Conservation (phyloP, 2,113 vertebrate species). For the Globicephala melas region DNA sequence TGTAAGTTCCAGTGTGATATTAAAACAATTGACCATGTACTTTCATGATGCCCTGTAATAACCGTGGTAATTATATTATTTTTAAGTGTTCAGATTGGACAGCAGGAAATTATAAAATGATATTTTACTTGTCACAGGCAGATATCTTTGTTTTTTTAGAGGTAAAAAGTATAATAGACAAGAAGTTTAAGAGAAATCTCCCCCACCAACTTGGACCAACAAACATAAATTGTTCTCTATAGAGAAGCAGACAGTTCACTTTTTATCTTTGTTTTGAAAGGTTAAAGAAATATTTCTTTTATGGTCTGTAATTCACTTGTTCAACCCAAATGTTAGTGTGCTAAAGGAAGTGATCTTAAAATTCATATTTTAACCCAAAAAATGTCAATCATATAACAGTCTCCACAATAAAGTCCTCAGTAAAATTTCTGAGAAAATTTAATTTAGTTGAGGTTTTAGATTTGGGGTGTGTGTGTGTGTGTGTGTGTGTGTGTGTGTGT, state of each 20-base stretch:
- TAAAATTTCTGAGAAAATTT: not conserved
- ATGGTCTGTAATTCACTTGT: not conserved
- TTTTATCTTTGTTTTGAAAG: not conserved
- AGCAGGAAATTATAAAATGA: not conserved
- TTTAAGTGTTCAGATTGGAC: not conserved
- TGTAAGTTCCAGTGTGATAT: not conserved
- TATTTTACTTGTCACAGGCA: not conserved
- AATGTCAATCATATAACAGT: slow-evolving; percentile 4
- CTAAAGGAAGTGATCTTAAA: not conserved
- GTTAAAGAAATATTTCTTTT: slow-evolving; percentile 21
- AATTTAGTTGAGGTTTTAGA: not conserved
- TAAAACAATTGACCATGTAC: not conserved
- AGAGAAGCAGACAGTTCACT: not conserved
- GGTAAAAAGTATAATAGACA: not conserved
- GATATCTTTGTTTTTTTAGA: not conserved
- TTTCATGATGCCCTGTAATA: not conserved
- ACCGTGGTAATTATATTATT: not conserved
- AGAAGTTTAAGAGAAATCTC: not conserved
- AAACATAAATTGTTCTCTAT: not conserved
- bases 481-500: not conserved
- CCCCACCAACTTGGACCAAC: rapidly evolving
- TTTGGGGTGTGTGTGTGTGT: not conserved
- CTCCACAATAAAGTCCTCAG: not conserved
- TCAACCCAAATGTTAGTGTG: not conserved
- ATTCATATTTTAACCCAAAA: slow-evolving; percentile 11